Evolutionary conservation across 2,113 vertebrate genomes (phyloP), one percentile per base, ranked within the genome.

Genomic region (Paradoxurus hermaphroditus): DNA sequence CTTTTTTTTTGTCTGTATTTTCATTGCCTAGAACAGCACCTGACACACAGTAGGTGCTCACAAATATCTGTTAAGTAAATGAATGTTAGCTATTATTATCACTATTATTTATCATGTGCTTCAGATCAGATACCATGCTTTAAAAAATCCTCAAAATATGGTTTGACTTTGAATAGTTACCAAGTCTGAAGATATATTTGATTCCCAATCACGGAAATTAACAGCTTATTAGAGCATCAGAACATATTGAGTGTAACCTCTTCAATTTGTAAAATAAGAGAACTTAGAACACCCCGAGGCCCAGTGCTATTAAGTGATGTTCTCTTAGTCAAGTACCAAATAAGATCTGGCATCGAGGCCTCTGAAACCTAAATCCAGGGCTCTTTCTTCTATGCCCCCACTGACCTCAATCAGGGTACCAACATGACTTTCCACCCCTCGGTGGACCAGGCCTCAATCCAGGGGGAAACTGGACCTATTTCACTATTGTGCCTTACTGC

Each of bases 371-470:
- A 14, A 77, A 8, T 27, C 34, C 18, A 5, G 16, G 0, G 7
- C 53, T 62, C 34, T 44, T 59, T 67, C 46, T 86, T 7, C 27
- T 46, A 4, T n/a, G 34, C 15, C 59, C 59, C 49, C 44, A n/a
- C 15, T 49, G 56, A n/a, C 2, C 12, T 82, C 49, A 8, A 53
- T 46, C 46, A 0, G 4, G 78, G 39, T 29, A 5, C 31, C 44
- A 25, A 9, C 5, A 0, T 0, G 39, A n/a, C 7, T 8, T 7
- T 59, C 44, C 2, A 7, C 6, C 14, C 14, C 2, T 46, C 19
- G 7, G 36, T 31, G 14, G 77, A 21, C 3, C 39, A 67, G n/a
- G 21, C 27, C 23, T 84, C 46, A 4, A 5, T 23, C 23, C 31
- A 63, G n/a, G 77, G 41, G 29, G 41, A 51, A 34, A 41, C 1